Evolutionary conservation across 2,888 invertebrate species (phyloP).

Genomic region (Ornithoptera alexandrae): DNA sequence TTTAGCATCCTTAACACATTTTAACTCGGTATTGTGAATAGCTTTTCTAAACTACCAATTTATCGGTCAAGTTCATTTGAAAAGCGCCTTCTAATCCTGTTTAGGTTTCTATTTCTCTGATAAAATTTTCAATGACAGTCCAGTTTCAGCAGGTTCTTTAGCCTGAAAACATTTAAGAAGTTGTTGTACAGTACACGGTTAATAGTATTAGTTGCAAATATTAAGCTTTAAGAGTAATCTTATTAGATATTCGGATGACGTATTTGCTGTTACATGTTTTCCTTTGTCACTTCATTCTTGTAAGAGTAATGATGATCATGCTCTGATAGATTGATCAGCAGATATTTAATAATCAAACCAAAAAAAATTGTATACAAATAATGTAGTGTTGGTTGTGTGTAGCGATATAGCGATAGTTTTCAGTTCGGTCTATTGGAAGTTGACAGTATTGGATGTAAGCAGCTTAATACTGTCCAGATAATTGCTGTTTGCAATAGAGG

Average conservation of each 20-base stretch:
- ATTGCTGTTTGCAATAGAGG: constrained; percentile 57
- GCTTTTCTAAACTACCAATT: constrained; percentile 48
- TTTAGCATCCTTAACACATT: not conserved
- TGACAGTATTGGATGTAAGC: constrained; percentile 23
- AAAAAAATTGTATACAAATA: no score
- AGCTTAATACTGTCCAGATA: constrained; percentile 51
- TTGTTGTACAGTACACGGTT: no score
- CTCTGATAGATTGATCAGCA: no score
- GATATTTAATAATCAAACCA: no score
- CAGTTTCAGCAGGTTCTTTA: not conserved
- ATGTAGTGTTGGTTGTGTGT: no score
- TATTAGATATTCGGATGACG: no score
- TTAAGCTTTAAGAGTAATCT: no score
- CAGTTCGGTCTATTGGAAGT: constrained; percentile 36
- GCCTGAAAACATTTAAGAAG: no score
- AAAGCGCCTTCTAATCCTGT: constrained; percentile 38
- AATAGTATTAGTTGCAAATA: no score
- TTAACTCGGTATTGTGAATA: constrained; percentile 9
- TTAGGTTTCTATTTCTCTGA: constrained; percentile 3
- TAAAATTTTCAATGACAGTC: not conserved
- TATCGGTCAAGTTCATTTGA: constrained; percentile 61
- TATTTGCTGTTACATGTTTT: no score
- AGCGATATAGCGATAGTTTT: not conserved
- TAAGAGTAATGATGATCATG: no score
- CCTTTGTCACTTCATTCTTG: no score